phyloP scores from a whole-genome alignment of 1,140 invertebrate species.

The Oppia nitens region DNA sequence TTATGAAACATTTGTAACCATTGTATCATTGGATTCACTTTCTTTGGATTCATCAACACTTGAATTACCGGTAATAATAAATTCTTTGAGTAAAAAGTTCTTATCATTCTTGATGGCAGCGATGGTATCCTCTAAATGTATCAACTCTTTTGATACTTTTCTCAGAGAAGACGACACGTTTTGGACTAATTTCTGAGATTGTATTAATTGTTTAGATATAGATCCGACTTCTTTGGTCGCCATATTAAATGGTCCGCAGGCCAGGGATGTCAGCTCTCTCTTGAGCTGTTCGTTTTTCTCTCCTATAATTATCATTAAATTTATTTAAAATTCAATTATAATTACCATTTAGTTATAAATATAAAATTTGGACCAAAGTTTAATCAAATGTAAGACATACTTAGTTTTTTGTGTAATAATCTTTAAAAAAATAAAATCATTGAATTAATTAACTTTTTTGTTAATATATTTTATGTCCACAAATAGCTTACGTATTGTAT shows the following conservation, averaged over 20 bases:
- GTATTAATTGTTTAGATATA: conserved; percentile 19
- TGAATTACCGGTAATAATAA: no score
- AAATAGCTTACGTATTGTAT: not conserved
- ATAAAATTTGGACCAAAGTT: not conserved
- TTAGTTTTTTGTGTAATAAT: conserved; percentile 4
- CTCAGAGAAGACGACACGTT: conserved; percentile 14
- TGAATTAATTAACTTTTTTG: not conserved
- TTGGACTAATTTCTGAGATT: conserved; percentile 19
- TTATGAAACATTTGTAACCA: no score
- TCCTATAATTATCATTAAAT: conserved; percentile 7
- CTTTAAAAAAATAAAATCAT: not conserved
- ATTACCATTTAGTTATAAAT: not conserved
- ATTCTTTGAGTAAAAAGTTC: not conserved
- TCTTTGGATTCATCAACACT: not conserved
- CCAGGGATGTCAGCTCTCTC: conserved; percentile 15
- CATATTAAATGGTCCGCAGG: conserved; percentile 18
- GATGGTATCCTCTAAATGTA: conserved; percentile 18
- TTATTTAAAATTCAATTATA: no score
- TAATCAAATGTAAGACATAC: not conserved
- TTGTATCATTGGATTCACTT: no score
- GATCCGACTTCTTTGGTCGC: conserved; percentile 19
- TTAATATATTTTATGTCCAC: not conserved
- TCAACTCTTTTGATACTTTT: conserved; percentile 18
- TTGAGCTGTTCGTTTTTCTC: conserved; percentile 18
- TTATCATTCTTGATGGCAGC: conserved; percentile 8